These are phyloP conservation scores for Manacus vitellinus DNA, from an alignment of 2,113 vertebrate genomes.

Conservation along the genomic window DNA sequence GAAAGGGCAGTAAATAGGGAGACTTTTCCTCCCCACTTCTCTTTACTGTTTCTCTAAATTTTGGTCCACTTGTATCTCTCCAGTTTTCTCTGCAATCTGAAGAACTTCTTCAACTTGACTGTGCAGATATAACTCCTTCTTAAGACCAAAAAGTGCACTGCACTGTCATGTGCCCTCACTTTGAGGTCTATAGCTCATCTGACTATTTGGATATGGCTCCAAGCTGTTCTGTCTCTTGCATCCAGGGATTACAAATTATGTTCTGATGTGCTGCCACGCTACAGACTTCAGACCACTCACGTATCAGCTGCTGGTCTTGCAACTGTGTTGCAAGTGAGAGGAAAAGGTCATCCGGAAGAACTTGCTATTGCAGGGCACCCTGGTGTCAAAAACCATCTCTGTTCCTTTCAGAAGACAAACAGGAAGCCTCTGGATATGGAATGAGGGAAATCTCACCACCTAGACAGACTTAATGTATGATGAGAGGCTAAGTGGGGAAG, in stretches of 20 bases:
- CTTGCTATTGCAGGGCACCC: background rate
- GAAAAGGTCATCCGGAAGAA: background rate
- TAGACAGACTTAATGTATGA: background rate
- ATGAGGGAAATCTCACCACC: background rate
- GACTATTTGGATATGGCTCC: background rate
- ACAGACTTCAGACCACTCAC: background rate
- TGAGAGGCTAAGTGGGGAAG: background rate
- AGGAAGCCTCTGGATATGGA: background rate
- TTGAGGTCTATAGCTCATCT: background rate
- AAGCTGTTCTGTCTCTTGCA: background rate
- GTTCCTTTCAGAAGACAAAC: background rate
- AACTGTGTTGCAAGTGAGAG: rapidly evolving
- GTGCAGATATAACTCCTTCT: background rate
- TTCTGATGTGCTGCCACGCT: background rate
- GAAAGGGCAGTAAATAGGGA: background rate
- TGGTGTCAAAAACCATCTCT: background rate
- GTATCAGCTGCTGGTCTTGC: background rate
- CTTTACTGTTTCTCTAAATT: background rate
- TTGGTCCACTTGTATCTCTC: background rate
- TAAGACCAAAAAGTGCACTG: background rate
- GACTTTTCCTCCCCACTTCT: background rate
- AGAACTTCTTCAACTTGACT: background rate
- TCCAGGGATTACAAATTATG: background rate
- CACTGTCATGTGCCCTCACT: background rate
- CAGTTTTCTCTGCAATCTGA: background rate